These are phyloP conservation scores for Perognathus longimembris DNA, from an alignment of 2,113 vertebrate species.

Conservation along the genomic window DNA sequence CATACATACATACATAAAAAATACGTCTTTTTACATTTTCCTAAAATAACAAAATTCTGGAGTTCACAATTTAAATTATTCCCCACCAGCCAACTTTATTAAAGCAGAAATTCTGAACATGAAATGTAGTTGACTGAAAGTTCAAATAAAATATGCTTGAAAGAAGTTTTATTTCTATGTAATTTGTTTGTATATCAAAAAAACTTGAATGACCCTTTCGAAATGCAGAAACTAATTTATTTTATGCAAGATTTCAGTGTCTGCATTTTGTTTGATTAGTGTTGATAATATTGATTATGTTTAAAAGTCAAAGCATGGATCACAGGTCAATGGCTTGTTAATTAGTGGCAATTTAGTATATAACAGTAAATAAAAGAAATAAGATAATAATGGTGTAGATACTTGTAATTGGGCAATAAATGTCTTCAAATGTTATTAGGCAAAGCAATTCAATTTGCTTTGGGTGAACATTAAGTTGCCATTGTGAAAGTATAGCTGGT, in stretches of 20 bases:
- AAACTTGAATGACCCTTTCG: not conserved
- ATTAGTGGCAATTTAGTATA: constrained; percentile 36
- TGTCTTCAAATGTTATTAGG: not conserved
- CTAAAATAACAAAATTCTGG: not conserved
- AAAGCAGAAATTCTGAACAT: not conserved
- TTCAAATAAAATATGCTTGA: constrained; percentile 3
- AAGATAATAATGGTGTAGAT: not conserved
- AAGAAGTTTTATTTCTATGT: not conserved
- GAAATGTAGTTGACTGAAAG: not conserved
- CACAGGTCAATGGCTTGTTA: constrained; percentile 38
- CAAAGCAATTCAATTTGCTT: not conserved
- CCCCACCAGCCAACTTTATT: not conserved
- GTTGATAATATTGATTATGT: constrained; percentile 49
- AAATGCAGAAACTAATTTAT: not conserved
- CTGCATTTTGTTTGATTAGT: constrained; percentile 6
- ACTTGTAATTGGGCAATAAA: constrained; percentile 15
- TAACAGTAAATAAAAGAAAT: constrained; percentile 51
- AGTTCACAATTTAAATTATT: not conserved
- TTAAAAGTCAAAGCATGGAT: constrained; percentile 32
- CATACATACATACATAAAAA: no score
- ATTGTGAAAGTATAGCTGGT: not conserved
- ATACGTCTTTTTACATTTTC: not conserved
- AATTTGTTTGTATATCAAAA: not conserved
- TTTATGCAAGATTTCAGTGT: not conserved
- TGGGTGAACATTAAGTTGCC: not conserved